phyloP scores from a whole-genome alignment of 2,113 vertebrate species.

The Eublepharis macularius region DNA sequence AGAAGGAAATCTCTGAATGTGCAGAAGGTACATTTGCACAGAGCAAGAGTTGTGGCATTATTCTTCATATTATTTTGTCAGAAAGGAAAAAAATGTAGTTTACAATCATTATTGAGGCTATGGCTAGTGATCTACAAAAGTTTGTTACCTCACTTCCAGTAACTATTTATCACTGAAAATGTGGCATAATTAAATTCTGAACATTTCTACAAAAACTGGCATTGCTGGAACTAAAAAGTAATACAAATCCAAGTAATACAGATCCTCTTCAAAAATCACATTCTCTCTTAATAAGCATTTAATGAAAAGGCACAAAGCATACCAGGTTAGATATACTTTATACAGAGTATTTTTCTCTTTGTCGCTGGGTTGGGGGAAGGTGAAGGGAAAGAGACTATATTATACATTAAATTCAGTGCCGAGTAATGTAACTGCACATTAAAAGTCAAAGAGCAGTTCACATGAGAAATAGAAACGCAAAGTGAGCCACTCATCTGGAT shows the following conservation, averaged over 20 bases:
- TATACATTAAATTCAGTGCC: constrained; percentile 58
- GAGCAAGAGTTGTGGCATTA: not conserved
- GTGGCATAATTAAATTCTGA: constrained; percentile 4
- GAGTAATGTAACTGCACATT: constrained; percentile 59
- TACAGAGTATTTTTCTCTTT: constrained; percentile 59
- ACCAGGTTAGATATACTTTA: constrained; percentile 40
- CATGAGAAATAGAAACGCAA: constrained; percentile 62
- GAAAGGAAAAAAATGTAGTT: not conserved
- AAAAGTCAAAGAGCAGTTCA: constrained; percentile 64
- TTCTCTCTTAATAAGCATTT: constrained; percentile 31
- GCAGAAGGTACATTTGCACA: not conserved
- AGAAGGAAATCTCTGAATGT: not conserved
- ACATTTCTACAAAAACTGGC: constrained; percentile 21
- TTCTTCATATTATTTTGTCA: not conserved
- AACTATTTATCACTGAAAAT: constrained; percentile 1
- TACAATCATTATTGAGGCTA: not conserved
- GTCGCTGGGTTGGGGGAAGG: constrained; percentile 35
- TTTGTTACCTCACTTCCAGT: not conserved
- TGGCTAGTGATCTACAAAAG: not conserved
- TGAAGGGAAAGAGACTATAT: constrained; percentile 53
- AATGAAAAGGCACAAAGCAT: constrained; percentile 43
- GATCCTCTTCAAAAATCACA: constrained; percentile 37
- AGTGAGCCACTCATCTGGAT: constrained; percentile 64
- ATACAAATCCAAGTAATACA: not conserved
- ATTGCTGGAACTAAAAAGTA: constrained; percentile 35